Conservation (phyloP, 1,140 invertebrate species). For the Platyscapa corneri region DNA sequence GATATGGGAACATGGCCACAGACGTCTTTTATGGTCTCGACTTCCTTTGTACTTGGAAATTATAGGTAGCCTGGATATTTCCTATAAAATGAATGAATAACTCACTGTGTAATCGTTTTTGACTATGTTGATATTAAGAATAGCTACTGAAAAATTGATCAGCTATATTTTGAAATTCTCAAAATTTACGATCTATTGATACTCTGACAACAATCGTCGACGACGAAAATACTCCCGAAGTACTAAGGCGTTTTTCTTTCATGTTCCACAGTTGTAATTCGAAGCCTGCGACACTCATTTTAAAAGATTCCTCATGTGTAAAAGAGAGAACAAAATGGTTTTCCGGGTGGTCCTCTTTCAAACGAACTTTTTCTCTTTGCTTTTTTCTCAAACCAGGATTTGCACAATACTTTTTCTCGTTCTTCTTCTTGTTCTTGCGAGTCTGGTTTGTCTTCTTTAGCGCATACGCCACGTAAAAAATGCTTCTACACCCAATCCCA, state of each 20-base stretch:
- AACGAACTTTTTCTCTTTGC: neutral
- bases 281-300: slow-evolving; percentile 42
- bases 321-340: slow-evolving; percentile 40
- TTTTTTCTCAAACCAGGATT: neutral
- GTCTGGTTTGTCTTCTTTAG: neutral
- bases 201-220: slow-evolving; percentile 1
- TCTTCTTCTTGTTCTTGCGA: neutral
- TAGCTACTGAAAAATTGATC: neutral
- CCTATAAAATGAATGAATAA: neutral
- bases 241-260: slow-evolving; percentile 39
- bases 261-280: slow-evolving; percentile 17
- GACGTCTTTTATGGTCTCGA: neutral
- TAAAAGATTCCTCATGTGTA: slow-evolving; percentile 37
- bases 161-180: neutral
- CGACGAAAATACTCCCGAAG: slow-evolving; percentile 6
- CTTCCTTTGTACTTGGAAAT: neutral
- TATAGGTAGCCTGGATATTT: neutral
- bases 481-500: neutral
- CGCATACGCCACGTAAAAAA: neutral
- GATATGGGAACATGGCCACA: too few species aligned
- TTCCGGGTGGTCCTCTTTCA: slow-evolving; percentile 49
- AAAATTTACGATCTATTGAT: slow-evolving; percentile 23
- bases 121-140: neutral
- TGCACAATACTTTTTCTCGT: slow-evolving; percentile 16
- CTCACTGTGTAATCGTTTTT: neutral